A percentile compares a stretch with the other conserved stretches of the same genome.
These are phyloP conservation scores for Salarias fasciatus DNA, from an alignment of 2,797 vertebrate genomes.

Conservation along the genomic window DNA sequence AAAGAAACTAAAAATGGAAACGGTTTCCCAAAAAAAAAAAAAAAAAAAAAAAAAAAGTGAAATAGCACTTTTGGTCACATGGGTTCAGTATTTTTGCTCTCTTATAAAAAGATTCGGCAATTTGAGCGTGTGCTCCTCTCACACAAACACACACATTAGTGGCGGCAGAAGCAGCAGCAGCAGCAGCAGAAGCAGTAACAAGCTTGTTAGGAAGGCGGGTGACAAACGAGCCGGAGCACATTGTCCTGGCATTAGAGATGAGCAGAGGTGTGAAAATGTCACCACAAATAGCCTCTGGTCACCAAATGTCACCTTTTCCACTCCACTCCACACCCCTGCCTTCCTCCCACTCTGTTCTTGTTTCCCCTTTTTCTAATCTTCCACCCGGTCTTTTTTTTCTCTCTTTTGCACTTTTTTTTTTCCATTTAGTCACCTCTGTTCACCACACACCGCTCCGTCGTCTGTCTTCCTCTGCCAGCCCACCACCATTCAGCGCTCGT, in stretches of 20 bases:
- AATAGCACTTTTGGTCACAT: conserved; percentile 6
- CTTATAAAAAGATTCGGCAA: conserved; percentile 19
- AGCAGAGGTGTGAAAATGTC: conserved; percentile 83
- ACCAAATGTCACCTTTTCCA: conserved; percentile 79
- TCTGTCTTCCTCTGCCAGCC: conserved; percentile 21
- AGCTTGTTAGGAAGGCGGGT: conserved; percentile 78
- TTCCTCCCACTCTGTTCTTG: conserved; percentile 34
- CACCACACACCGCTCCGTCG: conserved; percentile 17
- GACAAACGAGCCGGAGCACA: conserved; percentile 73
- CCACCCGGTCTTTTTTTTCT: conserved; percentile 11
- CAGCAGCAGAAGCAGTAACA: conserved; percentile 63
- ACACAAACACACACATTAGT: conserved; percentile 39
- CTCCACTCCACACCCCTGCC: conserved; percentile 34
- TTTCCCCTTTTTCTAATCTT: conserved; percentile 41
- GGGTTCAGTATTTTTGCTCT: conserved; percentile 9
- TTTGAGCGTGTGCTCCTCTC: conserved; percentile 1
- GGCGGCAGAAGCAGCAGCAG: conserved; percentile 7
- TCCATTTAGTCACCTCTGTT: conserved; percentile 21
- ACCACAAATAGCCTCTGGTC: conserved; percentile 79
- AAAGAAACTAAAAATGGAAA: background rate
- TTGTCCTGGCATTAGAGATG: conserved; percentile 79
- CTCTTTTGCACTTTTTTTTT: conserved; percentile 8
- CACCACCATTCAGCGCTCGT: conserved; percentile 29
- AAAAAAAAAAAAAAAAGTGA: conserved; percentile 7
- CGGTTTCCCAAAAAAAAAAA: conserved; percentile 1